Base-by-base conservation (phyloP, 64 coral and sea anemone species). In the Montipora foliosa region DNA sequence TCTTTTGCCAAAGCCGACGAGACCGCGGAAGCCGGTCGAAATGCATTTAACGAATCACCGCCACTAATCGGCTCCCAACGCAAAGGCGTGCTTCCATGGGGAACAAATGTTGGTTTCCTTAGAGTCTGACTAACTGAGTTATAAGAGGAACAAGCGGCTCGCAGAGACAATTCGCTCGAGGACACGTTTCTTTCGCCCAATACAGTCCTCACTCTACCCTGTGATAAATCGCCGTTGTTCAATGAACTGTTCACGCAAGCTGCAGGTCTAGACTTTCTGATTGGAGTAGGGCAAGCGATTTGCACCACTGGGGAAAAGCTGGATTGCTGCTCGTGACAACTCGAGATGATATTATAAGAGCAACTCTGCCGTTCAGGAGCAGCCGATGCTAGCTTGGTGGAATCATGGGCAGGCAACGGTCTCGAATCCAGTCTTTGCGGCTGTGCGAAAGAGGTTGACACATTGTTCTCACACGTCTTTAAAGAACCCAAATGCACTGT, bases 51-150 rank as follows among this genome's bases (percentile, higher is more conserved):
- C 1, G 67, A 13, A 52, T 20, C 66, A n/a, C 71, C 64, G 47
- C 10, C 46, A 50, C 2, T 29, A 86, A 3, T 86, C 7, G 66
- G 64, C n/a, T 86, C 64, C 82, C 82, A 86, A 50, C 66, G 46
- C 46, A 86, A 50, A 4, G 45, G 66, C n/a, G 62, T 12, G 12
- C 60, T 67, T 69, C 7, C 47, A 3, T 11, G 44, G 11, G 15
- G 3, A 50, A 16, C 47, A 29, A 70, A 10, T 22, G 82, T 6
- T 16, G 57, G 13, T 14, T 47, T 69, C 49, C 66, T 20, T 6
- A 4, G 45, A 10, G 7, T 4, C 22, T n/a, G 8, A 1, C 10
- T 10, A 6, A 2, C 15, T 20, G 66, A 16, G 67, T 71, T 86
- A 3, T 19, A 86, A 50, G 82, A 64, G 4, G 22, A 69, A 17